Evolutionary conservation across 2,113 vertebrate genomes (phyloP).

Genomic region (Eublepharis macularius): DNA sequence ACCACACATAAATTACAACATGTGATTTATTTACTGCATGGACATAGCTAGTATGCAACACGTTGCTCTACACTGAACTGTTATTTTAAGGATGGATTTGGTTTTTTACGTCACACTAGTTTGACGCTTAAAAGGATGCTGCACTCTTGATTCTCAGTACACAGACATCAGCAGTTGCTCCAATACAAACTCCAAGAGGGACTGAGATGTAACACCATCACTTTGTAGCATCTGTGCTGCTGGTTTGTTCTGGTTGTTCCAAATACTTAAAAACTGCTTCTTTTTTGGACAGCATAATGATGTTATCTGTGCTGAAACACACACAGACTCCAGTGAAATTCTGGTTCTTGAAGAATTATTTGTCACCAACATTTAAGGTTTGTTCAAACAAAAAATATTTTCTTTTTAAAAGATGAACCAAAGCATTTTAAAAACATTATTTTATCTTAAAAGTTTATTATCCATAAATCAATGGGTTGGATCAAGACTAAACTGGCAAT

Average conservation of each 20-base stretch:
- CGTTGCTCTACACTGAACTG: neutral
- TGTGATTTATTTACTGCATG: neutral
- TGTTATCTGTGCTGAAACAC: conserved; percentile 96
- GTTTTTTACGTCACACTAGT: neutral
- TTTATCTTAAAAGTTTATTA: neutral
- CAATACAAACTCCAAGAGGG: neutral
- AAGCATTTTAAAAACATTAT: neutral
- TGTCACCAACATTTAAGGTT: conserved; percentile 98
- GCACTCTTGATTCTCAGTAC: fast-evolving
- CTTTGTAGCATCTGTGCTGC: neutral
- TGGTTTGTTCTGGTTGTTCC: conserved; percentile 11
- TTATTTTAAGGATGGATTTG: neutral
- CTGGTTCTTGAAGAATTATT: conserved; percentile 99
- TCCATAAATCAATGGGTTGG: neutral
- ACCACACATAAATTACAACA: neutral
- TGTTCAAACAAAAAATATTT: conserved; percentile 46
- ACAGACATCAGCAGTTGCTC: neutral
- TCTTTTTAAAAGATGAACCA: neutral
- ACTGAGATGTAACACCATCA: neutral
- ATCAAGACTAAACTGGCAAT: too few species aligned
- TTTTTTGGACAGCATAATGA: conserved; percentile 89
- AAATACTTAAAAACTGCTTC: conserved; percentile 28
- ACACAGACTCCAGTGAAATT: conserved; percentile 97
- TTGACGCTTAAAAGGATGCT: neutral
- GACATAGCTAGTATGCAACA: neutral